Conservation (phyloP, 2,797 vertebrate genomes). For the Calcarius lapponicus region DNA sequence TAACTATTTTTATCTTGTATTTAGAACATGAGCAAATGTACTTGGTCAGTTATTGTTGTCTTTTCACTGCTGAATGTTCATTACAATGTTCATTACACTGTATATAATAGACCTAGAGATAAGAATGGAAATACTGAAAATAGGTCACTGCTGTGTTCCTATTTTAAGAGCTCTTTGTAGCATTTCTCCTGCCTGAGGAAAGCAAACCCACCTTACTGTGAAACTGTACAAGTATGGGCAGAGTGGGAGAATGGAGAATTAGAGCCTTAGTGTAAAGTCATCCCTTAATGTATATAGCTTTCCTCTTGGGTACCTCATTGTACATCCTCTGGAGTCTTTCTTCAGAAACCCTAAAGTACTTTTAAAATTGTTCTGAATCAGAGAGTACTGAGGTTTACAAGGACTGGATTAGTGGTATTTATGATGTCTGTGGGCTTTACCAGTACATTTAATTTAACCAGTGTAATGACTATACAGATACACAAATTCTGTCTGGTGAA, state of each 20-base stretch:
- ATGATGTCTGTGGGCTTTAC: not conserved
- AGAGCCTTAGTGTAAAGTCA: not conserved
- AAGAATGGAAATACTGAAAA: constrained; percentile 14
- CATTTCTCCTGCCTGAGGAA: not conserved
- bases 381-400: not conserved
- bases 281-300: not conserved
- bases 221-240: not conserved
- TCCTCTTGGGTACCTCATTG: not conserved
- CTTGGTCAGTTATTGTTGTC: not conserved
- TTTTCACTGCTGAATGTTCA: not conserved
- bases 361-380: not conserved
- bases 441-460: not conserved
- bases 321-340: not conserved
- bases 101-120: not conserved
- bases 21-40: not conserved
- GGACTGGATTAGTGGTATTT: not conserved
- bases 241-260: not conserved
- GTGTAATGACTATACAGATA: not conserved
- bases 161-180: not conserved
- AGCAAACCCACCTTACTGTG: not conserved
- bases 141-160: not conserved
- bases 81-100: constrained; percentile 14
- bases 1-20: not conserved
- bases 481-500: not conserved
- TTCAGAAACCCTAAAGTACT: not conserved